Conservation (phyloP, 2,888 invertebrate genomes). For the Drosophila ezoana region DNA sequence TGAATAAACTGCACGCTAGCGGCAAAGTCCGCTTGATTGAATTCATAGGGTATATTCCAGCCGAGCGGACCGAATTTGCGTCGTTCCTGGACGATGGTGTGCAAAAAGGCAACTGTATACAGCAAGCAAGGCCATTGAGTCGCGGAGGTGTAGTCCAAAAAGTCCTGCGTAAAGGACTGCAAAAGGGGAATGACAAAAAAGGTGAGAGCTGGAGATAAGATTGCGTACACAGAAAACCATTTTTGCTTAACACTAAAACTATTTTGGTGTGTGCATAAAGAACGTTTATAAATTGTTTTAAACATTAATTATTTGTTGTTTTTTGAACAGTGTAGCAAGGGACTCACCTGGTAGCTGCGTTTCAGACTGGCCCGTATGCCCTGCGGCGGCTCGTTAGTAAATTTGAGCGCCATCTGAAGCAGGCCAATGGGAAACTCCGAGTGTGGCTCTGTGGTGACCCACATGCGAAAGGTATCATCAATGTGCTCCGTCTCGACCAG, state of each 20-base stretch:
- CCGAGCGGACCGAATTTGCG: slow-evolving; percentile 98
- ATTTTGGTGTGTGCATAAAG: too few relatives aligned
- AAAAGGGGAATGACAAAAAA: not conserved
- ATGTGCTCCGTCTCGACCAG: slow-evolving; percentile 93
- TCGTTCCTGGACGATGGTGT: slow-evolving; percentile 97
- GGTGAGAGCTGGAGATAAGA: not conserved
- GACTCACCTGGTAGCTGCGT: slow-evolving; percentile 92
- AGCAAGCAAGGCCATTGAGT: slow-evolving; percentile 97
- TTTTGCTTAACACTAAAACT: too few relatives aligned
- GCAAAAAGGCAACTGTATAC: slow-evolving; percentile 97
- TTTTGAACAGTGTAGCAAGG: too few relatives aligned
- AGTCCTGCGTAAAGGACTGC: slow-evolving; percentile 89
- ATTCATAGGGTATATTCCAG: slow-evolving; percentile 99
- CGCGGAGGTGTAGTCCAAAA: slow-evolving; percentile 95
- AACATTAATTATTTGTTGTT: not conserved
- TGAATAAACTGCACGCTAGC: slow-evolving; percentile 98
- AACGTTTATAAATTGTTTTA: too few relatives aligned
- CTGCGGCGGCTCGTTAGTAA: slow-evolving; percentile 98
- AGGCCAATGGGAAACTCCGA: slow-evolving; percentile 95
- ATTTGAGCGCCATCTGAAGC: slow-evolving; percentile 96
- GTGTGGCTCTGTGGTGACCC: slow-evolving; percentile 98
- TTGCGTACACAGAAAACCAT: too few relatives aligned
- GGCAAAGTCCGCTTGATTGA: slow-evolving; percentile 96
- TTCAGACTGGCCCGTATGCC: slow-evolving; percentile 97
- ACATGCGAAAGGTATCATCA: slow-evolving; percentile 93